Conservation (phyloP, 1,140 invertebrate species). For the Paraescarpia echinospica region DNA sequence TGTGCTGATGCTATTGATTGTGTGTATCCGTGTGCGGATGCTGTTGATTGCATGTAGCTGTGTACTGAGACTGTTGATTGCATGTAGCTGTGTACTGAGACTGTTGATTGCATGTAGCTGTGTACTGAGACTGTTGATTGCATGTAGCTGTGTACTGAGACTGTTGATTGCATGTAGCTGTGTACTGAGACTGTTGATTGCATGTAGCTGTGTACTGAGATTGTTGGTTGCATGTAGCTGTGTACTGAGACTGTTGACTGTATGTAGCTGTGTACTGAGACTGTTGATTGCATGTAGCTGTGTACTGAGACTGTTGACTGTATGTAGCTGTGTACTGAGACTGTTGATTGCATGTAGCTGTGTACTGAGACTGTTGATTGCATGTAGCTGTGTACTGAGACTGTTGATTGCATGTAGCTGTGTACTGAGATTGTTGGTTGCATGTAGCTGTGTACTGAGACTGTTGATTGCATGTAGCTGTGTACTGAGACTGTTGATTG, state of each 20-base stretch:
- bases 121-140: too few species aligned
- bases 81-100: neutral
- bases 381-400: too few species aligned
- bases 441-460: neutral
- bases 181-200: neutral
- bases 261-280: constrained; percentile 27
- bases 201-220: neutral
- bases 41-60: neutral
- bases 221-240: neutral
- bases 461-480: neutral
- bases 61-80: neutral
- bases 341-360: neutral
- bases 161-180: too few species aligned
- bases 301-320: neutral
- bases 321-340: neutral
- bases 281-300: neutral
- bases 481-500: constrained; percentile 28
- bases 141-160: too few species aligned
- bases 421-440: neutral
- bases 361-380: too few species aligned
- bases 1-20: constrained; percentile 27
- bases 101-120: neutral
- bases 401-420: too few species aligned
- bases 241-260: constrained; percentile 27
- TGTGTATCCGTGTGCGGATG: constrained; percentile 26